phyloP scores from a whole-genome alignment of 2,113 vertebrate species.

The Tyrannus savana region DNA sequence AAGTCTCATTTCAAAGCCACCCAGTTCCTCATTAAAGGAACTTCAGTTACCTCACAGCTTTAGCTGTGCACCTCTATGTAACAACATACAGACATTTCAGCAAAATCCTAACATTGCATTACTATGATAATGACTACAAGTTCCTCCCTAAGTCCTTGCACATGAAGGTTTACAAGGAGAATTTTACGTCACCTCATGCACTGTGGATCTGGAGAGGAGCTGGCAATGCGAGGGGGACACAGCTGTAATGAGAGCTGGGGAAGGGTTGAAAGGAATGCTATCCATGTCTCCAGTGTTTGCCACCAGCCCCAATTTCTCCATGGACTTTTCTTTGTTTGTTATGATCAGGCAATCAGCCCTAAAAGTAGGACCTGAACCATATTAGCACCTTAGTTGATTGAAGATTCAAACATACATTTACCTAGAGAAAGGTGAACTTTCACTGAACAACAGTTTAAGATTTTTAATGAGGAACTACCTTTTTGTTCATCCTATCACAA shows the following conservation, averaged over 20 bases:
- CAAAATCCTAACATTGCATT: not conserved
- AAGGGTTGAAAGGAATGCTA: not conserved
- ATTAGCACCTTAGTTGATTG: not conserved
- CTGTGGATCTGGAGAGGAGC: rapidly evolving
- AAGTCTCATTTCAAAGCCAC: not conserved
- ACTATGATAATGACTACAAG: not conserved
- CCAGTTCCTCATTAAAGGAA: not conserved
- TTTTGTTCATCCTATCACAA: not conserved
- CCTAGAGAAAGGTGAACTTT: not conserved
- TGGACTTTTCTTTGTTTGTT: not conserved
- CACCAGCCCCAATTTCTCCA: not conserved
- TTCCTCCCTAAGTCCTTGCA: not conserved
- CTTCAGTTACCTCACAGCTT: not conserved
- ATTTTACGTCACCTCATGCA: rapidly evolving
- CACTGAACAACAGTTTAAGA: rapidly evolving
- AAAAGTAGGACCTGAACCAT: not conserved
- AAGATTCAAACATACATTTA: not conserved
- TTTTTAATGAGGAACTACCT: not conserved
- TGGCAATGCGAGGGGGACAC: not conserved
- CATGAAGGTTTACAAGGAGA: not conserved
- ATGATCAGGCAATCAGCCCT: not conserved
- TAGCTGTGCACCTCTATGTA: not conserved
- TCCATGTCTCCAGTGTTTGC: not conserved
- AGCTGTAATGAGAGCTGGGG: not conserved
- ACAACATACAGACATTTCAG: not conserved